A percentile compares a stretch with the other conserved stretches of the same genome.
Evolutionary conservation across 2,113 vertebrate genomes (phyloP).

Genomic region (Rhadina sibilatrix): DNA sequence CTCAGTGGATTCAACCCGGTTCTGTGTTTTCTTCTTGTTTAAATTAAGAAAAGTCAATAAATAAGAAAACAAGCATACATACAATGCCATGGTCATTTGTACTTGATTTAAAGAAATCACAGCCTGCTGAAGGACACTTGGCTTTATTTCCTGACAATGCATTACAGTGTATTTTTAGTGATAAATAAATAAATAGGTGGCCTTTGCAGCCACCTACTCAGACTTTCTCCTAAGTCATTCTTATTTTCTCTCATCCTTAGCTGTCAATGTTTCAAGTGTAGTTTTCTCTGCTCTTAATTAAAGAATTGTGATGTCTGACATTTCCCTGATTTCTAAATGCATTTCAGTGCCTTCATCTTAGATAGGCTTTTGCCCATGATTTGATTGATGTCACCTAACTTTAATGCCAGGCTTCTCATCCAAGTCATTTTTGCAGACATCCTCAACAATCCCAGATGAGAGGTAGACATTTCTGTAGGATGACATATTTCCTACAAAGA

Average conservation of each 20-base stretch:
- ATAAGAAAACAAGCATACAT: neutral
- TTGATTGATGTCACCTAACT: neutral
- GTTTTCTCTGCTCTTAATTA: neutral
- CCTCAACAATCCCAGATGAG: neutral
- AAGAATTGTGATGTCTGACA: neutral
- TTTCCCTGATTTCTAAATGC: neutral
- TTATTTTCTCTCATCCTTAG: neutral
- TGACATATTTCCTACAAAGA: neutral
- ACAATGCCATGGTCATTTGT: neutral
- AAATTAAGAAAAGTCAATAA: neutral
- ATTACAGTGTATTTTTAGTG: neutral
- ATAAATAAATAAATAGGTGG: neutral
- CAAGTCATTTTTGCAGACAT: neutral
- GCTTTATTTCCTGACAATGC: neutral
- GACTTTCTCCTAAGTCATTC: neutral
- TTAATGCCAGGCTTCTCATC: neutral
- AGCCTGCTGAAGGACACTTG: neutral
- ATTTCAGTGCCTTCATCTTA: neutral
- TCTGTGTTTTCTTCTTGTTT: neutral
- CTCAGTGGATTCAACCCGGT: neutral
- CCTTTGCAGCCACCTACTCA: neutral
- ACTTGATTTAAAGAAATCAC: neutral
- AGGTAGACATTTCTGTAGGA: neutral
- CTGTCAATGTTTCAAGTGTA: neutral
- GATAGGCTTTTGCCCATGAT: neutral